phyloP scores from a whole-genome alignment of 1,140 invertebrate genomes.

The Procambarus virginalis region DNA sequence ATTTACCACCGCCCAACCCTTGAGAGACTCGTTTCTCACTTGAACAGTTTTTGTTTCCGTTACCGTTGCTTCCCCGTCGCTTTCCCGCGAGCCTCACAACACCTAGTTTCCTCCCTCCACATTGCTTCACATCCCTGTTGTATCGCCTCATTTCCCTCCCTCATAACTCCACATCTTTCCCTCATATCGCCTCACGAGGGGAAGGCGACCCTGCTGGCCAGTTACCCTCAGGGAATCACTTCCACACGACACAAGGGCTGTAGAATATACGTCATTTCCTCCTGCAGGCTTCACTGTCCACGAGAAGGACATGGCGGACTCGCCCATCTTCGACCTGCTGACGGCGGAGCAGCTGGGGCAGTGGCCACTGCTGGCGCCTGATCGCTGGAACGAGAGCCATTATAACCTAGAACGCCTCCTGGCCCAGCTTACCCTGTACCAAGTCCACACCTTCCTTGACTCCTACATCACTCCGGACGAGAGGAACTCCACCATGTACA shows the following conservation, averaged over 20 bases:
- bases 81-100: too few species aligned
- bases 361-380: constrained; percentile 76
- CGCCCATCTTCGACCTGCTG: constrained; percentile 74
- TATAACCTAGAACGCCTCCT: constrained; percentile 75
- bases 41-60: too few species aligned
- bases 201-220: not conserved
- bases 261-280: not conserved
- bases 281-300: constrained; percentile 64
- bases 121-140: not conserved
- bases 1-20: too few species aligned
- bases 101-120: not conserved
- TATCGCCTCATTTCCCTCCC: not conserved
- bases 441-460: constrained; percentile 77
- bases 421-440: constrained; percentile 75
- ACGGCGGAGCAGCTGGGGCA: constrained; percentile 74
- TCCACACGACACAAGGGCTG: too few species aligned
- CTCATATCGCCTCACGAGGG: not conserved
- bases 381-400: constrained; percentile 71
- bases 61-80: too few species aligned
- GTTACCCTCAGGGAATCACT: not conserved
- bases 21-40: too few species aligned
- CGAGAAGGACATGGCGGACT: constrained; percentile 70
- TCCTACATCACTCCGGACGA: constrained; percentile 77
- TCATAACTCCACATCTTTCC: not conserved
- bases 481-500: constrained; percentile 76